Evolutionary conservation across 2,113 vertebrate genomes (phyloP).

Genomic region (Vidua macroura): DNA sequence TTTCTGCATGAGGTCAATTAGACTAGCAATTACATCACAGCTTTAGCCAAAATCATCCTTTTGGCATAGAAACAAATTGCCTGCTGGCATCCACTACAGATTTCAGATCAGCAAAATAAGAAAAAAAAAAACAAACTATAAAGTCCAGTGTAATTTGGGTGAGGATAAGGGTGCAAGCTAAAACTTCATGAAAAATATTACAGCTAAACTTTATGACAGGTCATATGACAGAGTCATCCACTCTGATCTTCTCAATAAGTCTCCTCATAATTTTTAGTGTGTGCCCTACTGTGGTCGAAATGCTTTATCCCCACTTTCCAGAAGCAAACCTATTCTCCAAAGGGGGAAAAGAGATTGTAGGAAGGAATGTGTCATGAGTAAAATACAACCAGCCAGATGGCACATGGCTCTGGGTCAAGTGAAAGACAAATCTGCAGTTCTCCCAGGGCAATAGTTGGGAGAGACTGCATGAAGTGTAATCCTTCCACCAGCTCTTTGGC

Average conservation of each 20-base stretch:
- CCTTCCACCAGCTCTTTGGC: background rate
- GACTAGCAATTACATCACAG: background rate
- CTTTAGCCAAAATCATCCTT: slow-evolving; percentile 32
- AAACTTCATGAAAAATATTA: background rate
- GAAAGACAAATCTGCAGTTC: background rate
- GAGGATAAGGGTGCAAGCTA: background rate
- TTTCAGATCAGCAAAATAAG: background rate
- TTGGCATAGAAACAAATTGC: slow-evolving; percentile 25
- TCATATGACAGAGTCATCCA: background rate
- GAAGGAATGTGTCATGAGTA: background rate
- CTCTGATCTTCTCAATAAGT: background rate
- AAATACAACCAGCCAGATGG: background rate
- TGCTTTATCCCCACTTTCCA: background rate
- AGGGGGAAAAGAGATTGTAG: background rate
- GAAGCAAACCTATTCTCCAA: background rate
- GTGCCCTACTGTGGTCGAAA: background rate
- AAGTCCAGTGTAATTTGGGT: background rate
- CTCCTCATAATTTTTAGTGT: background rate
- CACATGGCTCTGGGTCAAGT: background rate
- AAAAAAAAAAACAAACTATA: background rate
- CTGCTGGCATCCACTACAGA: background rate
- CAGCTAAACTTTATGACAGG: background rate
- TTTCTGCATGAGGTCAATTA: slow-evolving; percentile 14
- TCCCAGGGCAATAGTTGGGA: background rate
- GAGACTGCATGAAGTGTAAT: background rate